These are phyloP conservation scores for Latrodectus elegans DNA, from an alignment of 2,888 invertebrate genomes.

Conservation along the genomic window DNA sequence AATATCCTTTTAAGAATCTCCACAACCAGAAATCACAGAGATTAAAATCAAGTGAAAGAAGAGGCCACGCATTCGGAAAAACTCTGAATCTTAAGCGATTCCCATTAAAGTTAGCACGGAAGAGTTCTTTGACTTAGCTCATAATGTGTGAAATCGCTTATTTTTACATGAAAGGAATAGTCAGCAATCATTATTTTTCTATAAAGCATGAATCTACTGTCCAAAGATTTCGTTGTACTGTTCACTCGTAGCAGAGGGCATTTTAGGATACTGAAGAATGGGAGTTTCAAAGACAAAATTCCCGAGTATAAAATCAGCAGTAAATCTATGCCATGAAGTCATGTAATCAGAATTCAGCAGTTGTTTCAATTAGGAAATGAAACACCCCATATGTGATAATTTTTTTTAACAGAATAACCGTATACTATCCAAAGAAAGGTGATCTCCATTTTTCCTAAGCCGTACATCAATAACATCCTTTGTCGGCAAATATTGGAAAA, in stretches of 20 bases:
- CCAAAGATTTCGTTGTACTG: not conserved
- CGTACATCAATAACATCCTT: not conserved
- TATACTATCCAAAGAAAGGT: too few species aligned
- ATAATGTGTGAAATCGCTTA: not conserved
- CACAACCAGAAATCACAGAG: not conserved
- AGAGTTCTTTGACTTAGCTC: not conserved
- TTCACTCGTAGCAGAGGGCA: not conserved
- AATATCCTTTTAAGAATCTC: not conserved
- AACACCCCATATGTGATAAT: not conserved
- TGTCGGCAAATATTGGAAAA: not conserved
- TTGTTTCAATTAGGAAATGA: not conserved
- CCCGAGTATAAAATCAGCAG: slow-evolving; percentile 5
- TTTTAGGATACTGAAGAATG: not conserved
- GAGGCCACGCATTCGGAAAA: not conserved
- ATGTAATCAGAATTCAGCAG: not conserved
- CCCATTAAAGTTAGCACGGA: not conserved
- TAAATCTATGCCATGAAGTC: not conserved
- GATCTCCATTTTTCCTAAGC: not conserved
- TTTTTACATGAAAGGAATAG: not conserved
- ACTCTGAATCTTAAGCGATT: not conserved
- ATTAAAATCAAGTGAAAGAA: not conserved
- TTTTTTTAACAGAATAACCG: not conserved
- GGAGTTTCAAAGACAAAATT: not conserved
- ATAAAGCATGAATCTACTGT: slow-evolving; percentile 13
- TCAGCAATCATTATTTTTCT: not conserved